Base-by-base conservation (phyloP, 2,888 invertebrate species). In the Drosophila paracracens region DNA sequence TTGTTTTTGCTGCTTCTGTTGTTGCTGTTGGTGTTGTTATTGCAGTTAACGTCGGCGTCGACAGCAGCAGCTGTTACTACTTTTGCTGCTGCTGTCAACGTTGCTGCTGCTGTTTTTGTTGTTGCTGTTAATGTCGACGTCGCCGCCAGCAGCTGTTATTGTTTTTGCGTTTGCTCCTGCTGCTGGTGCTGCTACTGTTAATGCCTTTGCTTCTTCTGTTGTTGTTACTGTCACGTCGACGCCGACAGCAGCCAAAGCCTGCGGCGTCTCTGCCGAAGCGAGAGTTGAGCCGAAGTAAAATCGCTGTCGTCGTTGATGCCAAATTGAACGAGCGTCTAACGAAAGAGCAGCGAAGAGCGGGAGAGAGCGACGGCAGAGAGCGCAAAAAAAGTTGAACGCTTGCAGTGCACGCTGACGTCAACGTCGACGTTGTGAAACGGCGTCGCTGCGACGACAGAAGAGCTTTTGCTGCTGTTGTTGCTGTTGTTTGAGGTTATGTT, bases 401-500 rank as follows among this genome's bases (percentile, higher is more conserved):
- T 80, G 81, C 83, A 83, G 83, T 71, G 48, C 29, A 36, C 36
- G 54, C 48, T 60, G 67, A 64, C 77, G 76, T n/a, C 56, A 48
- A 38, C 69, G 85, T 70, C 70, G 72, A 38, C 78, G 70, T 40
- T 70, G 29, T 65, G 51, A 64, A 69, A 79, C 75, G 69, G 79
- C 81, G 81, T 59, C 70, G 75, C 81, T 82, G 82, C 89, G 21
- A 21, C 21, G 21, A n/a, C 40, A 11, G 2, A 43, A 21, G 43
- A 21, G 21, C 10, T 40, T 40, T 40, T 53, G 25, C 21, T 35
- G 25, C 16, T 53, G 18, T 4, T 38, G 38, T 13, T 7, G 27
- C 11, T 56, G 50, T 59, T 25, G 48, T 78, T 87, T 88, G 82
- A 88, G 87, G 87, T 91, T 91, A 88, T 85, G 90, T 91, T 46